phyloP scores from a whole-genome alignment of 2,113 vertebrate genomes.

The Periophthalmus modestus region DNA sequence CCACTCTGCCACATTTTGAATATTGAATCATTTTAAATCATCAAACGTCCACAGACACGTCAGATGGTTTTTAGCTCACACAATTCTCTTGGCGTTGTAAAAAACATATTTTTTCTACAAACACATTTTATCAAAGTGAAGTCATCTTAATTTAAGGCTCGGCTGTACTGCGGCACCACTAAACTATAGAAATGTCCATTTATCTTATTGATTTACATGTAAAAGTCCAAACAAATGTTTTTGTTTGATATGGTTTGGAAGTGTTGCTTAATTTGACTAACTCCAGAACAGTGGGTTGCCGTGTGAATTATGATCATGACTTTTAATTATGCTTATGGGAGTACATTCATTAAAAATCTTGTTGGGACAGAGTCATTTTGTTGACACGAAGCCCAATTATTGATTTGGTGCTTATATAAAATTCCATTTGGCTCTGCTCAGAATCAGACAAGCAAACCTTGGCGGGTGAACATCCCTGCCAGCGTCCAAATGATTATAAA shows the following conservation, averaged over 20 bases:
- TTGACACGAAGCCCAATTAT: not conserved
- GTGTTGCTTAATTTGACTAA: not conserved
- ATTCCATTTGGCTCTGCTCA: slow-evolving; percentile 3
- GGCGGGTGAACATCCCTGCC: not conserved
- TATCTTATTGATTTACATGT: not conserved
- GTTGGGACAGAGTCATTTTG: not conserved
- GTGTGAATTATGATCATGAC: not conserved
- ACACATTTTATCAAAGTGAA: not conserved
- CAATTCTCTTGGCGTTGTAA: not conserved
- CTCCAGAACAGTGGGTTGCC: not conserved
- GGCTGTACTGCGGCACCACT: not conserved
- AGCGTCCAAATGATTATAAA: slow-evolving; percentile 14
- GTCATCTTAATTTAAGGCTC: not conserved
- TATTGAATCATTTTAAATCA: not conserved
- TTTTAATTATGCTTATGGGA: not conserved
- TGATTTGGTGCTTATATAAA: slow-evolving; percentile 9
- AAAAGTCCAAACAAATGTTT: not conserved
- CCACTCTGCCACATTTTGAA: not conserved
- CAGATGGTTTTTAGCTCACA: not conserved
- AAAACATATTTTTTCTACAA: not conserved
- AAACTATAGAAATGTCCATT: not conserved
- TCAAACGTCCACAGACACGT: not conserved
- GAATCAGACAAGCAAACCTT: not conserved
- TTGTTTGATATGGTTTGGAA: not conserved
- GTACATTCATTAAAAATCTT: slow-evolving; percentile 11